These are phyloP conservation scores for Apodemus agrarius DNA, from an alignment of 2,797 vertebrate species.

Conservation along the genomic window DNA sequence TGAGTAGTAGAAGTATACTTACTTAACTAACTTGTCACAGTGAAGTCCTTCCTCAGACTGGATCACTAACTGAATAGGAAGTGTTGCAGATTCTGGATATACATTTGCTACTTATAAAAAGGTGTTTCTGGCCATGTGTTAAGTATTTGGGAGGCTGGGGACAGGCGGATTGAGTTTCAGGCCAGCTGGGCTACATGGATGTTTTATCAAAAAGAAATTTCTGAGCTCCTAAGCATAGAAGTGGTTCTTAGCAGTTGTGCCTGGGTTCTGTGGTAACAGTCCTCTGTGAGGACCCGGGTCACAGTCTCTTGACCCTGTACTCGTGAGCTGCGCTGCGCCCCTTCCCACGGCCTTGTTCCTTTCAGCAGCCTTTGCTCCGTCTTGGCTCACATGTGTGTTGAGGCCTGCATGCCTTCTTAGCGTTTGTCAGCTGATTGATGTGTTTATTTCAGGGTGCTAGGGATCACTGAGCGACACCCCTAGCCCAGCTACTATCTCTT, in stretches of 20 bases:
- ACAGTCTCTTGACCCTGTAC: neutral
- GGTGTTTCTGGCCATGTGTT: neutral
- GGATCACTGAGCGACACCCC: neutral
- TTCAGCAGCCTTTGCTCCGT: neutral
- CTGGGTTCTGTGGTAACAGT: neutral
- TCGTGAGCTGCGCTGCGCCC: neutral
- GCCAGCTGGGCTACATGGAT: neutral
- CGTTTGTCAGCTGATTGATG: neutral
- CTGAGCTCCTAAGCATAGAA: neutral
- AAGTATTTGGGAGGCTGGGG: neutral
- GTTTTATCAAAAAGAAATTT: neutral
- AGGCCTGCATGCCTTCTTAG: neutral
- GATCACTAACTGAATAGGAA: neutral
- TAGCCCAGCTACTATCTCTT: neutral
- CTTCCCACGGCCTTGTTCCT: neutral
- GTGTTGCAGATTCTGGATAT: neutral
- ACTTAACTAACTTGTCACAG: neutral
- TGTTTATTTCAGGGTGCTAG: neutral
- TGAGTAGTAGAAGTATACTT: neutral
- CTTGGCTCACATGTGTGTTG: neutral
- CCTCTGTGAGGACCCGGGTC: neutral
- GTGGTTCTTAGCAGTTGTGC: neutral
- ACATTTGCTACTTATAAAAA: neutral
- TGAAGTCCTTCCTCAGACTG: neutral
- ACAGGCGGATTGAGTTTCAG: neutral